phyloP scores from a whole-genome alignment of 2,113 vertebrate genomes.

The Megaleporinus macrocephalus region DNA sequence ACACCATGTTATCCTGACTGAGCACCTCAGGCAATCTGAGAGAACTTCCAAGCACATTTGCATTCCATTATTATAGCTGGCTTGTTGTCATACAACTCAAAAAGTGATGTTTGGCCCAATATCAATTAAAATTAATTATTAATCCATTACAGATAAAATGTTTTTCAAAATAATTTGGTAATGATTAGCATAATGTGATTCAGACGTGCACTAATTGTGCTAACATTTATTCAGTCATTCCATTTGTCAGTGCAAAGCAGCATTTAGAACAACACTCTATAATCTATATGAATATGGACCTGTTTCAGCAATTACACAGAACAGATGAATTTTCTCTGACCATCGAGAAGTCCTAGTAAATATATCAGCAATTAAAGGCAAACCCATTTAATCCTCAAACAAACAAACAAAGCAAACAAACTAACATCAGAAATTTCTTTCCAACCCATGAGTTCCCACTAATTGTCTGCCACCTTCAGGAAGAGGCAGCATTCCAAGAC shows the following conservation, averaged over 20 bases:
- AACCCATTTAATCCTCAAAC: background rate
- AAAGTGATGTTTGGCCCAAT: too few species aligned
- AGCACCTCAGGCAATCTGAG: too few species aligned
- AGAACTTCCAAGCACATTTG: too few species aligned
- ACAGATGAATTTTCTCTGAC: background rate
- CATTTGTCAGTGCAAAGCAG: background rate
- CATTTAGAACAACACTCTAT: background rate
- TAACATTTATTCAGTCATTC: background rate
- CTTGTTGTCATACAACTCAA: too few species aligned
- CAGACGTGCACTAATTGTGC: background rate
- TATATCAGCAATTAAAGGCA: background rate
- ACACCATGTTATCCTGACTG: too few species aligned
- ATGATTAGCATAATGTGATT: background rate
- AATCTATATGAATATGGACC: background rate
- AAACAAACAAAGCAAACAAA: background rate
- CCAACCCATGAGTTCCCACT: background rate
- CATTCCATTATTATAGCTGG: too few species aligned
- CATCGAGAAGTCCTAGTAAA: too few species aligned
- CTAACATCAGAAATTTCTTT: background rate
- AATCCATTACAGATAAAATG: too few species aligned
- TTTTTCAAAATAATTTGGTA: background rate
- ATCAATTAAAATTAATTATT: too few species aligned
- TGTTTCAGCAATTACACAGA: background rate
- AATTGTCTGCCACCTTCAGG: constrained; percentile 1
- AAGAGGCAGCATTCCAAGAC: constrained; percentile 4